phyloP scores from a whole-genome alignment of 2,888 invertebrate species.

The Phalera bucephala region DNA sequence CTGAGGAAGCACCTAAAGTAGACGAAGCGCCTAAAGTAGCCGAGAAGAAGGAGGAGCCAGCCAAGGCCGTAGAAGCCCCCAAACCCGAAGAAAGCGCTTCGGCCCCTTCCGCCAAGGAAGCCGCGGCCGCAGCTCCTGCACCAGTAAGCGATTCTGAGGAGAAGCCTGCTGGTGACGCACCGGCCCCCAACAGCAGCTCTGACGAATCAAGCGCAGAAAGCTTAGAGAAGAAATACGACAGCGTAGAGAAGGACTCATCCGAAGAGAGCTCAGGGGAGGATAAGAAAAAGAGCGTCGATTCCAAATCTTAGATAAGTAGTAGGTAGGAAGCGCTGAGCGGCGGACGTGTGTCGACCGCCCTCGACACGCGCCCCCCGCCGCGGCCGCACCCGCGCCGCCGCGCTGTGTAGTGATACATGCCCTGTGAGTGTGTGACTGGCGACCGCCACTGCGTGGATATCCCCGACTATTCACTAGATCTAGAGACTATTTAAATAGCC shows the following conservation, averaged over 20 bases:
- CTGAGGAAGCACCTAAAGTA: too few species aligned
- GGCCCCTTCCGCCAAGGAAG: background rate
- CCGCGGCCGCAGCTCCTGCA: background rate
- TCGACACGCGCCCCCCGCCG: conserved; percentile 78
- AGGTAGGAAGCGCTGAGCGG: conserved; percentile 53
- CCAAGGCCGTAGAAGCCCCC: background rate
- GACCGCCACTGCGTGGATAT: conserved; percentile 44
- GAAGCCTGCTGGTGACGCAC: conserved; percentile 34
- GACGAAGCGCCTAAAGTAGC: background rate
- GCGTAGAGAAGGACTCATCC: too few species aligned
- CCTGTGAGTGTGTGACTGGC: conserved; percentile 45
- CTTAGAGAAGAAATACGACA: conserved; percentile 38
- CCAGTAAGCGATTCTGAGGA: conserved; percentile 4
- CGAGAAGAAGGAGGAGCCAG: background rate
- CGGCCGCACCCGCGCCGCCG: conserved; percentile 29
- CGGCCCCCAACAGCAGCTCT: conserved; percentile 44
- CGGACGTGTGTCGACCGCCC: conserved; percentile 77
- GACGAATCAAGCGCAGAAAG: too few species aligned
- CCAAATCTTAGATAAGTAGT: conserved; percentile 55
- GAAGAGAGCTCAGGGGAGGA: too few species aligned
- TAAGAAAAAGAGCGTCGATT: conserved; percentile 27
- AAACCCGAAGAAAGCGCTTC: background rate
- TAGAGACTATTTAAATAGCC: conserved; percentile 80
- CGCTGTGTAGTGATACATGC: conserved; percentile 36
- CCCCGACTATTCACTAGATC: conserved; percentile 66